phyloP scores from a whole-genome alignment of 2,888 invertebrate genomes.

The Nebria salina region DNA sequence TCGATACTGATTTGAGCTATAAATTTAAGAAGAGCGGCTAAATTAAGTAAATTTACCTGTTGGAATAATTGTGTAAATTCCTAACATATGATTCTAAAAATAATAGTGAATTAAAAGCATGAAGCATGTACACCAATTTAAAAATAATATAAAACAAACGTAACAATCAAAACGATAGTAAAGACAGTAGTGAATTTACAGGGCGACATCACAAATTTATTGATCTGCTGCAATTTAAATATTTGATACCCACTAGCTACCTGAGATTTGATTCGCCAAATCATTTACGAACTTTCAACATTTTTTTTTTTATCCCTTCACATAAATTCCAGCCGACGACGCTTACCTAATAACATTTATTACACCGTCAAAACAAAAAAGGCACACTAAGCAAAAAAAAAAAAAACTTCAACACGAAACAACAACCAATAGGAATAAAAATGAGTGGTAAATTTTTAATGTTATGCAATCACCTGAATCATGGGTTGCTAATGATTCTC shows the following conservation, averaged over 20 bases:
- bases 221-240: background rate
- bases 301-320: background rate
- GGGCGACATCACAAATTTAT: background rate
- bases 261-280: background rate
- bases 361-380: background rate
- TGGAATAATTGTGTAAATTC: background rate
- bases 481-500: conserved; percentile 82
- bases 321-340: background rate
- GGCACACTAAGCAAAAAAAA: background rate
- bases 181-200: background rate
- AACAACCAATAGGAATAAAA: conserved; percentile 28
- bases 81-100: background rate
- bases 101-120: background rate
- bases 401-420: conserved; percentile 23
- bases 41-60: background rate
- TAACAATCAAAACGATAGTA: too few relatives aligned
- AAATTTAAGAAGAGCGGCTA: background rate
- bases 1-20: too few relatives aligned
- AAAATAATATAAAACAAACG: background rate
- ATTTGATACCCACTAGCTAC: background rate
- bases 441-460: conserved; percentile 6
- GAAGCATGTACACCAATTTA: background rate
- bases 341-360: background rate
- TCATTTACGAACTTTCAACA: background rate
- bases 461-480: conserved; percentile 74